Base-by-base conservation (phyloP, 2,113 vertebrate genomes). In the Scophthalmus maximus region DNA sequence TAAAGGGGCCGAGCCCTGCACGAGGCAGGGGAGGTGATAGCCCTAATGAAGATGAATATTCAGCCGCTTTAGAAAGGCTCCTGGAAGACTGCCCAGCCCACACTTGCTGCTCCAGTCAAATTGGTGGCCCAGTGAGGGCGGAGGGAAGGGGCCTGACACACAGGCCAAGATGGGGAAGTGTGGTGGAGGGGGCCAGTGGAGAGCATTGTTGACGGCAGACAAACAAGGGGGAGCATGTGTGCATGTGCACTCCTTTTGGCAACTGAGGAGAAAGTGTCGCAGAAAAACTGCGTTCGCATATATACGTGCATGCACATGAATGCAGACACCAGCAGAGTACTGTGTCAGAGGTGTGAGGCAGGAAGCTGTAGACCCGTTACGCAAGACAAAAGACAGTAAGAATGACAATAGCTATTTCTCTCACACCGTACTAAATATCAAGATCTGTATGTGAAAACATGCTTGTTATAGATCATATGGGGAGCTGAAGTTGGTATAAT, bases 1-100 rank as follows among this genome's bases (percentile, higher is more conserved):
- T 93, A 92, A 91, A 79, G 90, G 79, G 78, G 62, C 87, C 85
- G 76, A 87, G 62, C 71, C 87, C 81, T 72, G 91, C 79, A 76
- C 53, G 88, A 78, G 85, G 82, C 90, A 83, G 85, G 84, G 88
- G 77, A 72, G 81, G 92, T 89, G 67, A 92, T 88, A 87, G 86
- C 85, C 71, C 73, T 93, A 94, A 95, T 94, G 92, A 96, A 95
- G 93, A 95, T 92, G 71, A 93, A 94, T 95, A 94, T 95, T 89
- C 85, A 91, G 89, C 85, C 89, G 82, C 85, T 83, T 90, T 86
- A 72, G 83, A 86, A 82, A 64, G 59, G 25, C 91, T 96, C 93
- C 92, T 95, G 85, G 87, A 93, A 84, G 76, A 47, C 84, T 89
- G 87, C 91, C 93, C 89, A 78, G 77, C 80, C 92, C 91, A 71